A percentile compares a stretch with the other conserved stretches of the same genome.
Evolutionary conservation across 1,140 invertebrate species (phyloP).

Genomic region (Drosophila nebulosa): DNA sequence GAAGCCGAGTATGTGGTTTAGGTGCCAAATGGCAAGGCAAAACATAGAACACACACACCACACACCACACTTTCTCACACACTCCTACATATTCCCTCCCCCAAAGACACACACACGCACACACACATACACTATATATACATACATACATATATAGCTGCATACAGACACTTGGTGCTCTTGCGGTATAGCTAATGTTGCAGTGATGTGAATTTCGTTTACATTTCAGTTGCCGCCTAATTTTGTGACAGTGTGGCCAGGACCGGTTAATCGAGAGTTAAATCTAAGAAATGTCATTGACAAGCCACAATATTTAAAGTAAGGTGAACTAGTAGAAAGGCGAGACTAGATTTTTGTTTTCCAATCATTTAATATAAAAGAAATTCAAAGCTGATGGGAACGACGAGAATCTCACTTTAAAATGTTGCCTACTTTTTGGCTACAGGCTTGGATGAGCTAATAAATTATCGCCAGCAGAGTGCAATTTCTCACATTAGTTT

Average conservation of each 20-base stretch:
- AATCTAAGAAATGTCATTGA: too few relatives aligned
- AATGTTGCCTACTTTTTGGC: too few relatives aligned
- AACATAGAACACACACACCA: constrained; percentile 13
- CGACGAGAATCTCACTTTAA: too few relatives aligned
- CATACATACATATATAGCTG: constrained; percentile 5
- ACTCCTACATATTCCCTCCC: neutral
- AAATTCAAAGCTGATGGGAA: too few relatives aligned
- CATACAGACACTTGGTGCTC: neutral
- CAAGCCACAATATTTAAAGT: too few relatives aligned
- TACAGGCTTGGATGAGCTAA: too few relatives aligned
- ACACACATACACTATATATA: constrained; percentile 17
- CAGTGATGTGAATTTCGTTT: constrained; percentile 43
- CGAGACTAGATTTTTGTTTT: too few relatives aligned
- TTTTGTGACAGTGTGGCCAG: constrained; percentile 35
- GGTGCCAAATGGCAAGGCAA: constrained; percentile 33
- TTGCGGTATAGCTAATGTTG: constrained; percentile 51
- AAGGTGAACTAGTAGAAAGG: too few relatives aligned
- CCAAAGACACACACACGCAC: constrained; percentile 7
- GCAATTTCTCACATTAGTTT: too few relatives aligned
- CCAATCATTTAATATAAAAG: too few relatives aligned
- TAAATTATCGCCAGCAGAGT: too few relatives aligned
- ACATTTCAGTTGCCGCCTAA: constrained; percentile 36
- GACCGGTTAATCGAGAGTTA: neutral
- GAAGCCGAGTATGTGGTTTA: constrained; percentile 34
- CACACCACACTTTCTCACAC: neutral